These are phyloP conservation scores for Anoplius nigerrimus DNA, from an alignment of 2,888 invertebrate genomes.

Conservation along the genomic window DNA sequence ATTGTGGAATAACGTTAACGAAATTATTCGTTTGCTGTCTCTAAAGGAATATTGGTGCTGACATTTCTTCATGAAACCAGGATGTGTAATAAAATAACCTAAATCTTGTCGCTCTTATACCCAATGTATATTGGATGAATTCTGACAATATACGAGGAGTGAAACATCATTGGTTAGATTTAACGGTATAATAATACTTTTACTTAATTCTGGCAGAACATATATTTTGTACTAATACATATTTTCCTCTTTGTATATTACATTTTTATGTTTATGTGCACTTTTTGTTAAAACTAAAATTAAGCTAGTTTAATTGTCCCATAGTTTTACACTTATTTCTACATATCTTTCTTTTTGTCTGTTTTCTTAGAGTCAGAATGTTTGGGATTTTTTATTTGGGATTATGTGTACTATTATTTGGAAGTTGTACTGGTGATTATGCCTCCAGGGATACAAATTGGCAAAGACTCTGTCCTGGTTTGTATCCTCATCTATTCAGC, in stretches of 20 bases:
- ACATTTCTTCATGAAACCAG: conserved; percentile 21
- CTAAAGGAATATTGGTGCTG: conserved; percentile 19
- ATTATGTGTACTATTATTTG: conserved; percentile 58
- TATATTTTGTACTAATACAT: too few relatives aligned
- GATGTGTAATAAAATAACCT: conserved; percentile 43
- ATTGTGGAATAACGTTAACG: conserved; percentile 27
- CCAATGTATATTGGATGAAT: not conserved
- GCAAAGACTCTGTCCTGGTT: conserved; percentile 77
- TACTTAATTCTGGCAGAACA: too few relatives aligned
- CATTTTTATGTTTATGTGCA: too few relatives aligned
- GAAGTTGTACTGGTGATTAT: conserved; percentile 57
- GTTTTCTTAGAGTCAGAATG: conserved; percentile 53
- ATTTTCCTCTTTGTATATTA: too few relatives aligned
- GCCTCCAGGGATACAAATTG: conserved; percentile 57
- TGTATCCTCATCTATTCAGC: conserved; percentile 78
- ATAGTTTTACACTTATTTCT: too few relatives aligned
- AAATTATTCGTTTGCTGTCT: conserved; percentile 28
- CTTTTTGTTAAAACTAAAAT: too few relatives aligned
- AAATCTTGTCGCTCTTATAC: not conserved
- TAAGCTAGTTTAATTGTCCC: too few relatives aligned
- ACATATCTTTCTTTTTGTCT: not conserved
- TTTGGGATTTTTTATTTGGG: conserved; percentile 48
- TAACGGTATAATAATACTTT: too few relatives aligned
- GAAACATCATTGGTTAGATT: not conserved
- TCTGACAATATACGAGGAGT: not conserved